phyloP scores from a whole-genome alignment of 2,797 vertebrate species.

The Anguilla pacifica region DNA sequence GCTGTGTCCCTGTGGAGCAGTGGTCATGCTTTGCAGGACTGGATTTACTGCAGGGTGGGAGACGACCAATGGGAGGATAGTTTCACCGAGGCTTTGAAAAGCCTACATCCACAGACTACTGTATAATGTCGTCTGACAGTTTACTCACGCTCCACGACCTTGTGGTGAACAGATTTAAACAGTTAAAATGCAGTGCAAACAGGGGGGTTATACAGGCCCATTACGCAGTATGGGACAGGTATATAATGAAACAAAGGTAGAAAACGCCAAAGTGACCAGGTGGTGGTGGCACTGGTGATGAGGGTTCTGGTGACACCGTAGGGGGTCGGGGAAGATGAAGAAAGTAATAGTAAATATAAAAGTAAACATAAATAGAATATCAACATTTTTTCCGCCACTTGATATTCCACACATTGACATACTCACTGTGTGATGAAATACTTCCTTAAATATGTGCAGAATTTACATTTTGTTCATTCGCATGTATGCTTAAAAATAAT shows the following conservation, averaged over 20 bases:
- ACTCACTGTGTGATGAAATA: neutral
- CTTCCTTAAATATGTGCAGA: neutral
- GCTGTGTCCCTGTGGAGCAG: too few species aligned
- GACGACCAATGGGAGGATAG: neutral
- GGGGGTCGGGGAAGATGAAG: too few species aligned
- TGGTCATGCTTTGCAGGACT: neutral
- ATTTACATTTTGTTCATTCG: too few species aligned
- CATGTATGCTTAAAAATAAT: neutral
- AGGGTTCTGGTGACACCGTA: neutral
- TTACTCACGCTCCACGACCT: neutral
- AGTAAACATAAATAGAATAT: too few species aligned
- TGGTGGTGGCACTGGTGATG: neutral
- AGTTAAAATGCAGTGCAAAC: neutral
- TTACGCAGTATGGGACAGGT: neutral
- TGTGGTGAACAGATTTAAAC: neutral
- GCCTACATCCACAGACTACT: neutral
- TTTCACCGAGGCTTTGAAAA: neutral
- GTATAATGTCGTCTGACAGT: neutral
- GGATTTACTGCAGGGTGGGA: neutral
- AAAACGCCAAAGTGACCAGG: neutral
- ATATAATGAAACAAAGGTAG: neutral
- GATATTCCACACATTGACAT: neutral
- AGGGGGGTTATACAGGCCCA: neutral
- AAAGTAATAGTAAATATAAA: too few species aligned
- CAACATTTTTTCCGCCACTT: neutral